Conservation (phyloP, 2,888 invertebrate species). For the Amiota mariae region DNA sequence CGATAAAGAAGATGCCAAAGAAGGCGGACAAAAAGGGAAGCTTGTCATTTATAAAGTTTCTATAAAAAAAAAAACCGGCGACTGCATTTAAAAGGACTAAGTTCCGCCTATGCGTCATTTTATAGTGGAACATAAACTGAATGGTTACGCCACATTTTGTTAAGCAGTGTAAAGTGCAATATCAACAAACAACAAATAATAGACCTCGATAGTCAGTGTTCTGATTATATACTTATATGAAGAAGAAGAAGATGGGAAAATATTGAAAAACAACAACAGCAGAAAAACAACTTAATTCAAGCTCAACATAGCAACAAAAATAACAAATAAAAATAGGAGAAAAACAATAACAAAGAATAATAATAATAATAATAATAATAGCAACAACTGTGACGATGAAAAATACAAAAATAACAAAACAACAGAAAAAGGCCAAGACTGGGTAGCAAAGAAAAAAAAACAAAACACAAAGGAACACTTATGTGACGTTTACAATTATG, state of each 20-base stretch:
- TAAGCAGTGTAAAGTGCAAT: conserved; percentile 4
- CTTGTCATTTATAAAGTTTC: conserved; percentile 22
- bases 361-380: neutral
- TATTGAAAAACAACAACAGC: neutral
- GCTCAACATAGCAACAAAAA: too few species aligned
- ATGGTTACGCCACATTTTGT: neutral
- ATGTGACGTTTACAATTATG: neutral
- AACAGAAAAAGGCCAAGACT: conserved; percentile 27
- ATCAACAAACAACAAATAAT: neutral
- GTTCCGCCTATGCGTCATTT: too few species aligned
- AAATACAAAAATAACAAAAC: conserved; percentile 42
- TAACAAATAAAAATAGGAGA: neutral
- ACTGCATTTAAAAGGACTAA: too few species aligned
- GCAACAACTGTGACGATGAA: conserved; percentile 42
- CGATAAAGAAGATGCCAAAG: too few species aligned
- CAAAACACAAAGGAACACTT: conserved; percentile 29
- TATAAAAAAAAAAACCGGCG: neutral
- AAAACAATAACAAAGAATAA: neutral
- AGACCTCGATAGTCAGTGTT: too few species aligned
- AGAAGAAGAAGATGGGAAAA: neutral
- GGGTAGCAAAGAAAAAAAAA: conserved; percentile 32
- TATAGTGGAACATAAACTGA: neutral
- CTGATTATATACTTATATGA: too few species aligned
- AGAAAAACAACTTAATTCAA: neutral
- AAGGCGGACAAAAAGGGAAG: neutral